Base-by-base conservation (phyloP, 2,888 invertebrate species). In the Acanthosepion lycidas region DNA sequence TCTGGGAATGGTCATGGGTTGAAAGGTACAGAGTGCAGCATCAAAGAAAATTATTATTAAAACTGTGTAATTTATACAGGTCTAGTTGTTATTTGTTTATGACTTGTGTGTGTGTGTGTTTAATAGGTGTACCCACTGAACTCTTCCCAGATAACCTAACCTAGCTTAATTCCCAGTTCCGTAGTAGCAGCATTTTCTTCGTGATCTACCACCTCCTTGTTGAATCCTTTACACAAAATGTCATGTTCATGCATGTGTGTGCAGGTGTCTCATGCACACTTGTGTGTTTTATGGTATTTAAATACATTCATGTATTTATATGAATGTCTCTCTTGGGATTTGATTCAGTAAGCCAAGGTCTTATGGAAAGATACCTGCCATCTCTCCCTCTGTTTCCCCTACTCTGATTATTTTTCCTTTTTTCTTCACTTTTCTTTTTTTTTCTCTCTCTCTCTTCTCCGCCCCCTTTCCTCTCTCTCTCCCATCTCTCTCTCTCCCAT, bases 281-380 rank as follows among this genome's bases (percentile, higher is more conserved):
- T 78, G 78, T 78, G 23, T 59, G 23, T 23, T 20, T 59, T 59
- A 0, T 59, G 59, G 23, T 20, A 26, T 23, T 59, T 59, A 6
- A 6, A 59, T 59, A 59, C 28, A 78, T 78, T n/a, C 33, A 0
- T 59, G 59, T 59, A 59, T 59, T 59, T 59, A 59, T 59, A 20
- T 78, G 33, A 78, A 78, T 78, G 78, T 78, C 78, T 78, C 78
- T n/a, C 78, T n/a, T 78, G n/a, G n/a, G n/a, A 78, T 78, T n/a
- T n/a, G n/a, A 78, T 78, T n/a, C 78, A 78, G n/a, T 78, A 78
- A 78, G n/a, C n/a, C 78, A 78, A 78, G 78, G 78, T 78, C 78
- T 78, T 78, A 78, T 23, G 3, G n/a, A 23, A 78, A 33, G 15
- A 78, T 78, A n/a, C 78, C 12, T 33, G n/a, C 78, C 18, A n/a